These are phyloP conservation scores for Gerris buenoi DNA, from an alignment of 1,140 invertebrate species.

Conservation along the genomic window DNA sequence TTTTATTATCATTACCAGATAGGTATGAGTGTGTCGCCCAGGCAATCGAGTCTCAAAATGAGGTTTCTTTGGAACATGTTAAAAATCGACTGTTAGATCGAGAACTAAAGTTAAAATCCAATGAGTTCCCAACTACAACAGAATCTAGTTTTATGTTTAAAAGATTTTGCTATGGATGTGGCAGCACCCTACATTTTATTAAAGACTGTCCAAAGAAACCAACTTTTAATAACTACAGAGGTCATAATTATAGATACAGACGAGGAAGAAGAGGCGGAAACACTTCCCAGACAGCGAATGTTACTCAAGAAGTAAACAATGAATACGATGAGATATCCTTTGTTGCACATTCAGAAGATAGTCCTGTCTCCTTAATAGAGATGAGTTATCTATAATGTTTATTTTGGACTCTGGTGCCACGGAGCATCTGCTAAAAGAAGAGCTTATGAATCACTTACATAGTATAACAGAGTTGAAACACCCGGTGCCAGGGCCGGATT, in stretches of 20 bases:
- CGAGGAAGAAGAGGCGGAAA: not conserved
- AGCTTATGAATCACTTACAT: not conserved
- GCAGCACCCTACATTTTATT: not conserved
- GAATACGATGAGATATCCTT: not conserved
- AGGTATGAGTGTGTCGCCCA: not conserved
- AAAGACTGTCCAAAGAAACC: not conserved
- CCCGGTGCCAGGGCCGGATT: too few relatives aligned
- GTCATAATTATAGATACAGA: not conserved
- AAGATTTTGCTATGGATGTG: not conserved
- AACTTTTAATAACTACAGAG: not conserved
- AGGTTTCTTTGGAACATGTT: not conserved
- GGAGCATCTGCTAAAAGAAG: not conserved
- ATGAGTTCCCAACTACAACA: not conserved
- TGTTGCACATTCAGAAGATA: not conserved
- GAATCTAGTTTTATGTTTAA: not conserved
- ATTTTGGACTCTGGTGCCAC: too few relatives aligned
- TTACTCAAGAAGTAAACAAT: not conserved
- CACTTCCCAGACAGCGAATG: not conserved
- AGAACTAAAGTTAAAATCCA: not conserved
- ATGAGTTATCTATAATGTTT: not conserved
- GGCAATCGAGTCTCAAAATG: not conserved
- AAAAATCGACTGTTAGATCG: not conserved
- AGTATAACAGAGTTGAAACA: not conserved
- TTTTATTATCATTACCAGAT: not conserved
- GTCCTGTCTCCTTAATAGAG: not conserved